These are phyloP conservation scores for Chlamydotis undulata DNA, from an alignment of 2,113 vertebrate species.

Conservation along the genomic window DNA sequence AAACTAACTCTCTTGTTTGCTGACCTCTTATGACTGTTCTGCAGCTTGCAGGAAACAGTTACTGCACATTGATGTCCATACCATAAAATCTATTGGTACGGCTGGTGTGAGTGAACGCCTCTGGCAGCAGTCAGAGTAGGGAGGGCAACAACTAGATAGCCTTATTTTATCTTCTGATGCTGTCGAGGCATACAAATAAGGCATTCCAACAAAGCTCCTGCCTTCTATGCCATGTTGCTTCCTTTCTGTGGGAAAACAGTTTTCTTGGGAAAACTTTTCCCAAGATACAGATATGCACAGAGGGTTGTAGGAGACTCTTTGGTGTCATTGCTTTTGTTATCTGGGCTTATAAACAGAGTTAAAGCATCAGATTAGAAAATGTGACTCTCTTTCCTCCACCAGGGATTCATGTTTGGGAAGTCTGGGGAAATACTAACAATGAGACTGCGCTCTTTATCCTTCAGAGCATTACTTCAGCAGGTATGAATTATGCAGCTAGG, in stretches of 20 bases:
- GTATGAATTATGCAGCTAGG: slow-evolving; percentile 37
- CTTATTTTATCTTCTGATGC: neutral
- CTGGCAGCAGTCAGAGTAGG: neutral
- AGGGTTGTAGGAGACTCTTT: neutral
- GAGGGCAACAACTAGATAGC: neutral
- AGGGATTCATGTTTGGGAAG: slow-evolving; percentile 82
- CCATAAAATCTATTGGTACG: neutral
- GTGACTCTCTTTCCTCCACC: neutral
- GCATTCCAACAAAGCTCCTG: neutral
- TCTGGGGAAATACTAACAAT: slow-evolving; percentile 74
- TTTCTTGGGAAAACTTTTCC: neutral
- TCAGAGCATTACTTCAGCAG: slow-evolving; percentile 76
- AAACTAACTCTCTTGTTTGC: neutral
- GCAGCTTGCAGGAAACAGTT: neutral
- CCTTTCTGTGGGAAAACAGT: neutral
- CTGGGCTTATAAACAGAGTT: neutral
- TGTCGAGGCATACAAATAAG: neutral
- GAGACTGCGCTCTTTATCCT: slow-evolving; percentile 73
- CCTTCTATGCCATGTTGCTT: neutral
- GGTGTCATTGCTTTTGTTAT: neutral
- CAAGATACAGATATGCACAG: neutral
- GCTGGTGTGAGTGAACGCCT: neutral
- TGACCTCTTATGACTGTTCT: neutral
- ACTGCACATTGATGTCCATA: neutral
- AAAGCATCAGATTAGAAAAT: neutral